A percentile compares a stretch with the other conserved stretches of the same genome.
These are phyloP conservation scores for Allacma fusca DNA, from an alignment of 2,888 invertebrate genomes.

Conservation along the genomic window DNA sequence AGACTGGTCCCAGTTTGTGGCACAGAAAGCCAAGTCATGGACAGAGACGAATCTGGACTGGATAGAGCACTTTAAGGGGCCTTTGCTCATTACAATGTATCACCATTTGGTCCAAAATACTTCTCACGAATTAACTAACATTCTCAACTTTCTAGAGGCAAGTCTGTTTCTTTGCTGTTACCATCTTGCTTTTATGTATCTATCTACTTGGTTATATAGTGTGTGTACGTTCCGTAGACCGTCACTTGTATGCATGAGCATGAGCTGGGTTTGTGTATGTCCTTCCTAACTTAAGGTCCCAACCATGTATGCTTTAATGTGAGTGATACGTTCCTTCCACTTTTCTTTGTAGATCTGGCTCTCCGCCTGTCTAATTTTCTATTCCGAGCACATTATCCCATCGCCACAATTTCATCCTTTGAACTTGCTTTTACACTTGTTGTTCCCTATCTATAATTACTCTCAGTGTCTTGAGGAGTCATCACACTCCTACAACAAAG, in stretches of 20 bases:
- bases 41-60: constrained; percentile 75
- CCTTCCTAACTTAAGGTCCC: no score
- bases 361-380: constrained; percentile 1
- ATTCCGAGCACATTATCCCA: constrained; percentile 14
- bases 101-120: constrained; percentile 70
- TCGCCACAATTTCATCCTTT: constrained; percentile 9
- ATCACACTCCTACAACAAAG: background rate
- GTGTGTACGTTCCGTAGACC: no score
- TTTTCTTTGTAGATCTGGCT: background rate
- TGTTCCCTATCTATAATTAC: background rate
- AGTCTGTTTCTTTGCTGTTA: background rate
- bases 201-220: no score
- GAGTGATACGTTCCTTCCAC: background rate
- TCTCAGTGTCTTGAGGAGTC: no score
- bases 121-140: constrained; percentile 69
- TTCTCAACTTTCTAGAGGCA: constrained; percentile 65
- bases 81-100: constrained; percentile 75
- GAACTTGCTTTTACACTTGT: constrained; percentile 21
- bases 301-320: no score
- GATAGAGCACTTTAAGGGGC: constrained; percentile 75
- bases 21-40: constrained; percentile 74
- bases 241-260: no score
- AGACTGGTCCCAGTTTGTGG: constrained; percentile 79
- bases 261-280: no score
- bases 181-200: background rate